Evolutionary conservation across 2,797 vertebrate species (phyloP), one percentile per base, ranked within the genome.

Genomic region (Cryptoblepharus egeriae): DNA sequence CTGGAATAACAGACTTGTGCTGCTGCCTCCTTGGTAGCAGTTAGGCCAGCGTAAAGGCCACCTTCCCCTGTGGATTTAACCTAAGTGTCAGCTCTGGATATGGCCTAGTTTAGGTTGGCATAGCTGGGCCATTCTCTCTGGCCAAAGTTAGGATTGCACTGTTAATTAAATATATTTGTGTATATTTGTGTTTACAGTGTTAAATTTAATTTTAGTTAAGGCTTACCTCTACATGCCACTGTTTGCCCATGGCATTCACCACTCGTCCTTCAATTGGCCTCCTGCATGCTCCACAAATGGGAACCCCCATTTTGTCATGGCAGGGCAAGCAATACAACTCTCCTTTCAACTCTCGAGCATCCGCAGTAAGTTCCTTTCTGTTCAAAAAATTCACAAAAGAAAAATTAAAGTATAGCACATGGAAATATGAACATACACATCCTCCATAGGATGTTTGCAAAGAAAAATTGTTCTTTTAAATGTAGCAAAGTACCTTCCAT

Each of bases 191-290:
- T 82, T 84, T 75, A 73, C 0, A 0, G 60, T 73, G 81, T 52
- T 52, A 52, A 52, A 52, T 52, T 52, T 52, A 52, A 52, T 10
- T 16, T 52, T 52, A 76, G 75, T 30, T 81, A 28, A 22, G 61
- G 45, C 89, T 78, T 93, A 99, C 98, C 98, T 99, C 98, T 88
- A 99, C 98, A 0, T 99, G 98, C 98, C 98, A 99, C 86, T 99
- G 98, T 88, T 99, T 99, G 80, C 98, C 98, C 98, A 99, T 98
- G 79, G 98, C 98, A n/a, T 99, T 99, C 58, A 99, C 98, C 90
- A 99, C 98, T 0, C 98, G 97, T 49, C 98, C 98, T 93, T 99
- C 98, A 20, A 99, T 98, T 75, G 98, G 98, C 91, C 98, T 96
- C 85, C 98, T 95, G 82, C 98, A 99, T n/a, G 98, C 98, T 0